phyloP scores from a whole-genome alignment of 2,797 vertebrate genomes.

The Stomatorhinus walkeri region DNA sequence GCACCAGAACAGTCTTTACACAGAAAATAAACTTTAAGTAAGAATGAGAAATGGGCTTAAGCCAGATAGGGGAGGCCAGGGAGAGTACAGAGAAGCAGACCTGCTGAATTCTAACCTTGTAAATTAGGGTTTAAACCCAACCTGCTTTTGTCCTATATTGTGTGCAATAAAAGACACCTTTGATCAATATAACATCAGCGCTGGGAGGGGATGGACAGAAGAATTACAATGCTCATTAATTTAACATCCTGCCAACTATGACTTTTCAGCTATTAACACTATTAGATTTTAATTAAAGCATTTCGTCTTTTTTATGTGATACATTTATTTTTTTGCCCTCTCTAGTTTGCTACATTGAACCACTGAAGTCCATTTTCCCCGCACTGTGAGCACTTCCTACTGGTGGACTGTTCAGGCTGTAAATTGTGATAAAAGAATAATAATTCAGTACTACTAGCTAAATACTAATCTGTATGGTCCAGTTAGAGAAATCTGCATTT shows the following conservation, averaged over 20 bases:
- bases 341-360: background rate
- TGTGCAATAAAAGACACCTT: background rate
- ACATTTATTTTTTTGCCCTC: constrained; percentile 25
- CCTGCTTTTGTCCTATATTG: background rate
- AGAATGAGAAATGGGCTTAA: background rate
- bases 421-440: background rate
- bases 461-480: background rate
- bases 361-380: background rate
- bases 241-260: constrained; percentile 12
- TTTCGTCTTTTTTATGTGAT: constrained; percentile 43
- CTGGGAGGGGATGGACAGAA: background rate
- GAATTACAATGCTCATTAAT: constrained; percentile 8
- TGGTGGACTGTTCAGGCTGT: background rate
- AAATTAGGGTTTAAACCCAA: background rate
- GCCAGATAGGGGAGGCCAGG: background rate
- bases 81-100: background rate
- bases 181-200: constrained; percentile 19
- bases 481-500: background rate
- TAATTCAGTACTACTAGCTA: background rate
- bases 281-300: constrained; percentile 42
- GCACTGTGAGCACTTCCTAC: background rate
- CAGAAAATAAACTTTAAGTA: background rate
- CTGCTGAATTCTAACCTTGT: constrained; percentile 13
- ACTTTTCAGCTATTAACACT: constrained; percentile 27
- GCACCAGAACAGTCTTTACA: background rate